Evolutionary conservation across 2,888 invertebrate genomes (phyloP).

Genomic region (Trimorus sp.): DNA sequence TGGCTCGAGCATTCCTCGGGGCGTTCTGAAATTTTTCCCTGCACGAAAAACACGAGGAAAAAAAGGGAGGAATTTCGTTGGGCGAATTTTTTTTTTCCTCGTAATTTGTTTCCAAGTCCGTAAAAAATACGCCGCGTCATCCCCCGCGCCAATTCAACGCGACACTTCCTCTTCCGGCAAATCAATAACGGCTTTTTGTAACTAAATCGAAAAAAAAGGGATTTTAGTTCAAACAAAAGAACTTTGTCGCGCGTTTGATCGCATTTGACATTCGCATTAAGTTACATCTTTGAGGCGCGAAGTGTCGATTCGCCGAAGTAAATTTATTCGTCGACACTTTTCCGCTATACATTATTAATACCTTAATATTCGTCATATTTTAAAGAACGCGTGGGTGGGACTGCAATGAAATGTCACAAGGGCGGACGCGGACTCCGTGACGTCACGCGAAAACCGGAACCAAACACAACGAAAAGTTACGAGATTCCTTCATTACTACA

Average conservation of each 20-base stretch:
- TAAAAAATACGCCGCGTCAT: too few relatives aligned
- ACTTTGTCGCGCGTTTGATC: neutral
- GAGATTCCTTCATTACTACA: too few relatives aligned
- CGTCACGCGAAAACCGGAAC: constrained; percentile 29
- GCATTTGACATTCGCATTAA: constrained; percentile 2
- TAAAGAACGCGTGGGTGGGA: constrained; percentile 29
- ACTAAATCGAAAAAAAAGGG: too few relatives aligned
- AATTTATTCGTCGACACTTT: neutral
- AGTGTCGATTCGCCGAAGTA: neutral
- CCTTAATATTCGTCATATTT: neutral
- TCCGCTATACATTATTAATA: neutral
- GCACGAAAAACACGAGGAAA: too few relatives aligned
- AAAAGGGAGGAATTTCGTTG: too few relatives aligned
- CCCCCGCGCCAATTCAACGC: too few relatives aligned
- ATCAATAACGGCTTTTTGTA: constrained; percentile 25
- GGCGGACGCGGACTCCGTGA: constrained; percentile 4
- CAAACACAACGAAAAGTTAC: too few relatives aligned
- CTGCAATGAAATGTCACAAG: constrained; percentile 39
- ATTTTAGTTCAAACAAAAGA: too few relatives aligned
- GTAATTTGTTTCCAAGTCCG: too few relatives aligned
- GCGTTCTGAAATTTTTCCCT: too few relatives aligned
- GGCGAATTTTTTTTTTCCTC: too few relatives aligned
- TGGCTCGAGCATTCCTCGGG: too few relatives aligned
- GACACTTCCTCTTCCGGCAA: constrained; percentile 8
- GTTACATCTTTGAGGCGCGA: neutral